Conservation (phyloP, 2,888 invertebrate genomes). For the Limenitis camilla region DNA sequence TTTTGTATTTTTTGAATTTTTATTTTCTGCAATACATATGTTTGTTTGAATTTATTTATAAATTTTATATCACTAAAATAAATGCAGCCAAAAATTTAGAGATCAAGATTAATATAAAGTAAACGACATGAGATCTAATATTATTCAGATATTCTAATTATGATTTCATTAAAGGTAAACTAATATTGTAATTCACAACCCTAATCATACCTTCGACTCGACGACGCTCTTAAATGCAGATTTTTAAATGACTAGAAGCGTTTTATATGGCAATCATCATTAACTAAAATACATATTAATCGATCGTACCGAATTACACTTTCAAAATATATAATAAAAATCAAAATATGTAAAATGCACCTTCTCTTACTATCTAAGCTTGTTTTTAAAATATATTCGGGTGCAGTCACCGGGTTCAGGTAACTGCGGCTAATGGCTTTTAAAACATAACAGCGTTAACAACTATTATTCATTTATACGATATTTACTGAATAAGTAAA, state of each 20-base stretch:
- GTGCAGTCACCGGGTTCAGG: too few species aligned
- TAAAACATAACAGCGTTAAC: constrained; percentile 30
- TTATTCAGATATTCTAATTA: constrained; percentile 40
- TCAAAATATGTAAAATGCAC: constrained; percentile 26
- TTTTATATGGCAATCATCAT: constrained; percentile 58
- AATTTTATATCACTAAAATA: constrained; percentile 41
- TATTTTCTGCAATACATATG: constrained; percentile 10
- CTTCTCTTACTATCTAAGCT: background rate
- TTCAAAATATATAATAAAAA: constrained; percentile 17
- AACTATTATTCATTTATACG: constrained; percentile 34
- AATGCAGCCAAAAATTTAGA: constrained; percentile 63
- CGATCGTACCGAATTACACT: constrained; percentile 20
- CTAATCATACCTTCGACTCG: constrained; percentile 55
- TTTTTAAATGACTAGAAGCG: constrained; percentile 35
- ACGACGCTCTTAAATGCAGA: constrained; percentile 48
- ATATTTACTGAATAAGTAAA: constrained; percentile 35
- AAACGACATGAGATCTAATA: constrained; percentile 59
- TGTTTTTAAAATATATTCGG: background rate
- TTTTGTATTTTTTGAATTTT: constrained; percentile 36
- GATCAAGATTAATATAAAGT: constrained; percentile 56
- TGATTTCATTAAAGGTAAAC: constrained; percentile 43
- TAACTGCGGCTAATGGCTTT: constrained; percentile 25
- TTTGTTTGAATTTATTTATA: constrained; percentile 6
- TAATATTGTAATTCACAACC: constrained; percentile 71
- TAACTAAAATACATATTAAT: constrained; percentile 27